Percentiles rank a stretch among this genome's conserved stretches.
phyloP scores from a whole-genome alignment of 2,888 invertebrate genomes.

The Pachydiplax longipennis region DNA sequence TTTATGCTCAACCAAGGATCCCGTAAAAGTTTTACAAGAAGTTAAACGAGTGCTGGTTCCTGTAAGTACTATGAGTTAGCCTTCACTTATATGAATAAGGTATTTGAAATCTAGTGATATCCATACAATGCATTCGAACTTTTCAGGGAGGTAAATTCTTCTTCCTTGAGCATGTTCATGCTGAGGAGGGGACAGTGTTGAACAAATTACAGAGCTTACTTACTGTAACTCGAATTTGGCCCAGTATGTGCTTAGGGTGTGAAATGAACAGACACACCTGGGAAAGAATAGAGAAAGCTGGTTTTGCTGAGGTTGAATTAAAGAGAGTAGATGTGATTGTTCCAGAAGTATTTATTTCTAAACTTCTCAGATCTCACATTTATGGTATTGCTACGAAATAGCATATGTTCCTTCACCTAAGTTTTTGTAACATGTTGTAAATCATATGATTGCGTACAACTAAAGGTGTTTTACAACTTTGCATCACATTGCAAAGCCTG shows the following conservation, averaged over 20 bases:
- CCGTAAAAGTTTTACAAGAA: slow-evolving; percentile 4
- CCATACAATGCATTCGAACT: background rate
- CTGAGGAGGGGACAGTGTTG: background rate
- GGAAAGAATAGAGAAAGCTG: background rate
- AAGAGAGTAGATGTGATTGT: background rate
- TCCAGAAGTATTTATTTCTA: background rate
- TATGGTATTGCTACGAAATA: slow-evolving; percentile 34
- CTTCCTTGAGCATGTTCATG: slow-evolving; percentile 40
- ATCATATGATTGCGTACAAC: background rate
- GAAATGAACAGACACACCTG: slow-evolving; percentile 5
- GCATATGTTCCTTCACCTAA: background rate
- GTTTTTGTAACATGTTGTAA: no score
- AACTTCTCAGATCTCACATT: background rate
- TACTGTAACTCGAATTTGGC: slow-evolving; percentile 16
- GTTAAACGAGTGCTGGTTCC: slow-evolving; percentile 27
- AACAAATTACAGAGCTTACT: slow-evolving; percentile 20
- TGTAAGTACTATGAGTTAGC: background rate
- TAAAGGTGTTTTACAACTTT: no score
- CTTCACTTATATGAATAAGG: background rate
- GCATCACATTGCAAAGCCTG: no score
- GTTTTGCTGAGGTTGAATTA: slow-evolving; percentile 1
- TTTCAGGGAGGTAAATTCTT: slow-evolving; percentile 45
- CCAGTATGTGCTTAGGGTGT: slow-evolving; percentile 6
- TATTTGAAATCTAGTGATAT: background rate
- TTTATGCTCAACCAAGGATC: background rate